Conservation (phyloP, 37 sponge, comb jelly and placozoan genomes). For the Eunapius fragilis region DNA sequence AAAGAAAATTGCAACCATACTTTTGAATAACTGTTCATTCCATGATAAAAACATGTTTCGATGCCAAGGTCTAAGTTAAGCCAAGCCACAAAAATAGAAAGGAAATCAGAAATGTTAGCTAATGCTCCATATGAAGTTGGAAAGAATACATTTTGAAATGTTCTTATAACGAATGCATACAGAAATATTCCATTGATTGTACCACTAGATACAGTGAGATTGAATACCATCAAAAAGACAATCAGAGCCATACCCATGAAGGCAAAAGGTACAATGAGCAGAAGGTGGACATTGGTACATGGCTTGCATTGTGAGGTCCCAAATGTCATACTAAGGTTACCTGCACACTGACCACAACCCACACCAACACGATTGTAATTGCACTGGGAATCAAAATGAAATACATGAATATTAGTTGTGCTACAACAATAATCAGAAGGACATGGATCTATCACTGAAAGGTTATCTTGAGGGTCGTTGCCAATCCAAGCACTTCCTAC, state of each 20-base stretch:
- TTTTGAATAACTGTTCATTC: neutral
- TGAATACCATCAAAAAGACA: constrained; percentile 19
- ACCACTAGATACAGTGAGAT: constrained; percentile 37
- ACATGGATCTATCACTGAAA: neutral
- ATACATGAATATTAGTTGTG: neutral
- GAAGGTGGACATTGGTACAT: constrained; percentile 28
- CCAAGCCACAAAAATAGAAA: neutral
- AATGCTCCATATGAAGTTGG: neutral
- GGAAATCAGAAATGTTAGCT: neutral
- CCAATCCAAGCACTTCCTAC: neutral
- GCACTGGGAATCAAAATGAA: constrained; percentile 24
- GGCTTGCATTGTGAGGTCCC: constrained; percentile 16
- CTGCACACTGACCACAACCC: constrained; percentile 33
- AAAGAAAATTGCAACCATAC: neutral
- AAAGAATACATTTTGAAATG: neutral
- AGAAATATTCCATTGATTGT: constrained; percentile 48
- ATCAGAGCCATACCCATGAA: constrained; percentile 16
- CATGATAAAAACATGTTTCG: neutral
- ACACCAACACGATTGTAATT: constrained; percentile 22
- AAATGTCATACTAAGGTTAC: constrained; percentile 15
- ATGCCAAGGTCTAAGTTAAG: neutral
- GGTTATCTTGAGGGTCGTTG: neutral
- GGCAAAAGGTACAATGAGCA: constrained; percentile 14
- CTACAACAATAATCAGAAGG: constrained; percentile 13
- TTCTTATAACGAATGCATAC: constrained; percentile 34